phyloP scores from a whole-genome alignment of 2,888 invertebrate genomes.

The Spatulosminthurus flaviceps region DNA sequence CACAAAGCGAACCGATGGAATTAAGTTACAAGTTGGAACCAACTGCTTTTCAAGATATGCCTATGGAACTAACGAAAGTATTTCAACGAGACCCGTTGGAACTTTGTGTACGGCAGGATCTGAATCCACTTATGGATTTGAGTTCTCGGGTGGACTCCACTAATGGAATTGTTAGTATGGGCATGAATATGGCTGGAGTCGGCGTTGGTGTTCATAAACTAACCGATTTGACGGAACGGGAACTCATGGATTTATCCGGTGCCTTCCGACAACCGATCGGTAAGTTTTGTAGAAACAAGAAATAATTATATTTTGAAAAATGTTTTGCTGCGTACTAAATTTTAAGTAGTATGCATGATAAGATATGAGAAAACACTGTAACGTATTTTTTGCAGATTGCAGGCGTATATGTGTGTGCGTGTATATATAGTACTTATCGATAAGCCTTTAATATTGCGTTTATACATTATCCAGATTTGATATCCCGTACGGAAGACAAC shows the following conservation, averaged over 20 bases:
- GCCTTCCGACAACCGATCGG: constrained; percentile 62
- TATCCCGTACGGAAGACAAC: constrained; percentile 56
- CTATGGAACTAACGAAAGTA: constrained; percentile 62
- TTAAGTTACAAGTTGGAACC: constrained; percentile 59
- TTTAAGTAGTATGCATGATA: too few species aligned
- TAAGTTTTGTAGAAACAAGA: constrained; percentile 43
- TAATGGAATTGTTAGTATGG: constrained; percentile 50
- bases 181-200: constrained; percentile 49
- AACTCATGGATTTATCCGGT: constrained; percentile 60
- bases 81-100: constrained; percentile 60
- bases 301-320: neutral
- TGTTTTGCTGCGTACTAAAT: too few species aligned
- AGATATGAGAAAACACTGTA: too few species aligned
- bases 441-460: neutral
- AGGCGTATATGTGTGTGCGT: too few species aligned
- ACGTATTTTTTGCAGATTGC: too few species aligned
- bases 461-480: constrained; percentile 56
- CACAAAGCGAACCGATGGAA: constrained; percentile 62
- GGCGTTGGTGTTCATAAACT: constrained; percentile 55
- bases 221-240: constrained; percentile 56
- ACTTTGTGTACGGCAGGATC: constrained; percentile 57
- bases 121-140: constrained; percentile 54
- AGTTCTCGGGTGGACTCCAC: constrained; percentile 57
- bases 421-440: neutral
- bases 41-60: constrained; percentile 61